Conservation (phyloP, 2,888 invertebrate species). For the Cheiracanthium punctorium region DNA sequence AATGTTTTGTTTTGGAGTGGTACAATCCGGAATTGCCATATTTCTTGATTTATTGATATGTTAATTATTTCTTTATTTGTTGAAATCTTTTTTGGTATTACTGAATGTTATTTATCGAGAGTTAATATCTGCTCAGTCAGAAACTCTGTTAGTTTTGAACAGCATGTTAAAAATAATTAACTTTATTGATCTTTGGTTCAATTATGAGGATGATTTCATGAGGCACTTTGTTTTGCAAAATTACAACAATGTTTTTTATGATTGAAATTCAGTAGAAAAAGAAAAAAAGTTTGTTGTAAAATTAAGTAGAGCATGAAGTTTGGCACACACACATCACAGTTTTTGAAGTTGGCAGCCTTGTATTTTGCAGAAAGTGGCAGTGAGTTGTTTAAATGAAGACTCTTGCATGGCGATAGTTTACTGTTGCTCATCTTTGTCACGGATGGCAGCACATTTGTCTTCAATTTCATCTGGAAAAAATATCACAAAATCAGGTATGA, state of each 20-base stretch:
- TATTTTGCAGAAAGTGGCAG: not conserved
- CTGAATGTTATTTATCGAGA: too few relatives aligned
- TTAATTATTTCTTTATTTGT: too few relatives aligned
- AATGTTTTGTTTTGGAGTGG: too few relatives aligned
- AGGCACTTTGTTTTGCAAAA: not conserved
- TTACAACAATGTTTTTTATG: too few relatives aligned
- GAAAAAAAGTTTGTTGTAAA: not conserved
- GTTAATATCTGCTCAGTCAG: too few relatives aligned
- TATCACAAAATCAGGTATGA: not conserved
- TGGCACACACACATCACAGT: not conserved
- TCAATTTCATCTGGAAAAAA: slow-evolving; percentile 71
- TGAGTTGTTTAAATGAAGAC: not conserved
- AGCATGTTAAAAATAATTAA: not conserved
- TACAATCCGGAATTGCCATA: too few relatives aligned
- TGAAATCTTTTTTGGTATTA: too few relatives aligned
- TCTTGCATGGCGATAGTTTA: not conserved
- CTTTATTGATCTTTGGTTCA: not conserved
- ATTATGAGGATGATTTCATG: not conserved
- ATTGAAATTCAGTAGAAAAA: not conserved
- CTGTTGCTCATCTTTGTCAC: slow-evolving; percentile 31
- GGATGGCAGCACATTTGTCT: slow-evolving; percentile 69
- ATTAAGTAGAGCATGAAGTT: not conserved
- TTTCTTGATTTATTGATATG: too few relatives aligned
- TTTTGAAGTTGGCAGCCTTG: not conserved
- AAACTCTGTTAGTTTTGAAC: too few relatives aligned